Evolutionary conservation across 2,113 vertebrate species (phyloP).

Genomic region (Galbula dea): DNA sequence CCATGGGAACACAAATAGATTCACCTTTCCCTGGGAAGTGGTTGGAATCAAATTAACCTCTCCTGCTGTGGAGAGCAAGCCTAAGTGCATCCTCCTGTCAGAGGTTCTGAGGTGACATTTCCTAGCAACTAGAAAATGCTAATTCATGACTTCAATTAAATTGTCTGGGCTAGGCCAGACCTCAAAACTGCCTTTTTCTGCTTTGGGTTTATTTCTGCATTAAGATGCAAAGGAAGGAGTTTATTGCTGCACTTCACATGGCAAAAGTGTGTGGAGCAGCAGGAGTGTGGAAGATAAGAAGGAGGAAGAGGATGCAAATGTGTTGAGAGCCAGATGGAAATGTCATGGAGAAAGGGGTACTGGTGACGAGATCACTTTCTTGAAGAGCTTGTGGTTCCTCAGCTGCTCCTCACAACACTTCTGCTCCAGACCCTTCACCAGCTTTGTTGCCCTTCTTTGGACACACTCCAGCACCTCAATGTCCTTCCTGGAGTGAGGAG

Average conservation of each 20-base stretch:
- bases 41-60: conserved; percentile 74
- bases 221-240: conserved; percentile 25
- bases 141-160: conserved; percentile 73
- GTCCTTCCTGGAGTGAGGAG: too few relatives aligned
- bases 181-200: conserved; percentile 53
- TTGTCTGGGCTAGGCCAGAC: conserved; percentile 53
- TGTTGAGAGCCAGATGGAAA: not conserved
- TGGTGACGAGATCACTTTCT: not conserved
- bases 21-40: conserved; percentile 68
- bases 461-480: too few relatives aligned
- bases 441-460: too few relatives aligned
- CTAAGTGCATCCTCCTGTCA: conserved; percentile 36
- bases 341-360: not conserved
- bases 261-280: not conserved
- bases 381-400: not conserved
- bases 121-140: conserved; percentile 73
- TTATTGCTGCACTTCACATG: not conserved
- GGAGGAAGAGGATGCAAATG: not conserved
- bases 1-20: conserved; percentile 67
- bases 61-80: conserved; percentile 46
- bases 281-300: not conserved
- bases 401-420: too few relatives aligned
- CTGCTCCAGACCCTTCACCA: too few relatives aligned
- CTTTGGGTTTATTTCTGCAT: conserved; percentile 65
- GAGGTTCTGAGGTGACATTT: conserved; percentile 64